Evolutionary conservation across 92 coral and sea anemone genomes (phyloP).

Genomic region (Montipora capitata): DNA sequence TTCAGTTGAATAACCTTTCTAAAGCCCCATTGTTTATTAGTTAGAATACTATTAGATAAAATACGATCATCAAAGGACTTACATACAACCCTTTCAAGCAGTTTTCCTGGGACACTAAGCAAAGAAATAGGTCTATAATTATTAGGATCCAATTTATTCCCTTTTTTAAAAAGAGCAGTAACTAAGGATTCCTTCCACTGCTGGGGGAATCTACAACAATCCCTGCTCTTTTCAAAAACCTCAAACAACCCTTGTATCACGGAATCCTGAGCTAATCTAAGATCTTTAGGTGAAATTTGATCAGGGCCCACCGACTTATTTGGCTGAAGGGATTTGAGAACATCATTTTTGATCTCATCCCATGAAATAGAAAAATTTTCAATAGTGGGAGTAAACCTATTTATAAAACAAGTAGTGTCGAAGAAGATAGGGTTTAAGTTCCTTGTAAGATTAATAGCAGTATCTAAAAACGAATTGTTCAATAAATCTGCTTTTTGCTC

Average conservation of each 20-base stretch:
- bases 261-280: background rate
- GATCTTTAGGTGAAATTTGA: background rate
- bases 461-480: too few relatives aligned
- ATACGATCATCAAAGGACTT: background rate
- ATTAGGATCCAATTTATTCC: slow-evolving; percentile 16
- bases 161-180: background rate
- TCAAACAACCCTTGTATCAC: background rate
- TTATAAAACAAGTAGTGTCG: too few relatives aligned
- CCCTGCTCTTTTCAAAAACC: background rate
- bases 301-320: background rate
- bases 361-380: background rate
- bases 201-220: slow-evolving; percentile 4
- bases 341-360: background rate
- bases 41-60: background rate
- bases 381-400: background rate
- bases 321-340: background rate
- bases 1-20: background rate
- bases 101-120: slow-evolving; percentile 5
- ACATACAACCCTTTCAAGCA: slow-evolving; percentile 10
- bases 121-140: slow-evolving; percentile 20
- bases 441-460: too few relatives aligned
- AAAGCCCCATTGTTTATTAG: slow-evolving; percentile 12
- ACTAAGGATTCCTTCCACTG: slow-evolving; percentile 5
- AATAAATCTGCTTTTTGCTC: too few relatives aligned
- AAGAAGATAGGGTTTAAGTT: too few relatives aligned